phyloP scores from a whole-genome alignment of 2,113 vertebrate species.

The Alces alces region DNA sequence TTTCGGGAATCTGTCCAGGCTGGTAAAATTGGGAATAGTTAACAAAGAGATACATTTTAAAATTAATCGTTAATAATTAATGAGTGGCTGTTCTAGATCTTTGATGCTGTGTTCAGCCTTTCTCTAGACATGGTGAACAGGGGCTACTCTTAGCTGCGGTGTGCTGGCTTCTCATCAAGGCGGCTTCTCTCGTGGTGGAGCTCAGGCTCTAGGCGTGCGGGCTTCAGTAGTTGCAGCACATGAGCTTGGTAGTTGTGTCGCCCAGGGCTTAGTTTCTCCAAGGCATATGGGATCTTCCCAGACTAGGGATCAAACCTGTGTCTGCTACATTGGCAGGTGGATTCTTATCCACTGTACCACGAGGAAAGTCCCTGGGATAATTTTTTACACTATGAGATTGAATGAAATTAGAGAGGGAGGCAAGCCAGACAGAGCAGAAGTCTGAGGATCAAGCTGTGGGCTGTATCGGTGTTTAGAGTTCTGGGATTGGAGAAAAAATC shows the following conservation, averaged over 20 bases:
- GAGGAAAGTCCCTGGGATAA: neutral
- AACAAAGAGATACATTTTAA: neutral
- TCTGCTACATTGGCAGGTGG: accelerated
- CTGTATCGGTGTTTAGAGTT: neutral
- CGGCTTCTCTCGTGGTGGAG: neutral
- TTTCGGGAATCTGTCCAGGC: neutral
- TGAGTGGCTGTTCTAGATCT: neutral
- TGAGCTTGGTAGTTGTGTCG: neutral
- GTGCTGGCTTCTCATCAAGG: neutral
- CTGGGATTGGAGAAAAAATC: neutral
- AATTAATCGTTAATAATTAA: neutral
- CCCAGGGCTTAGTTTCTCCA: neutral
- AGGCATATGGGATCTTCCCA: neutral
- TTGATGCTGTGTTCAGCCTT: neutral
- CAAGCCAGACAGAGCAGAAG: neutral
- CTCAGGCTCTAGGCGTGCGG: accelerated
- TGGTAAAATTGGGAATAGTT: neutral
- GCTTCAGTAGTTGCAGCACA: neutral
- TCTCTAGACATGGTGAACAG: neutral
- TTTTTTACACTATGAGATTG: neutral
- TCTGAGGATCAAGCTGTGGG: neutral
- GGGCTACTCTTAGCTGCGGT: neutral
- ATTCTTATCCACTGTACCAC: neutral
- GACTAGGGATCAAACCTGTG: neutral
- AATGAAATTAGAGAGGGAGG: neutral